Percentiles rank a stretch among this genome's conserved stretches.
Conservation (phyloP, 2,113 vertebrate genomes). For the Oreotrochilus melanogaster region DNA sequence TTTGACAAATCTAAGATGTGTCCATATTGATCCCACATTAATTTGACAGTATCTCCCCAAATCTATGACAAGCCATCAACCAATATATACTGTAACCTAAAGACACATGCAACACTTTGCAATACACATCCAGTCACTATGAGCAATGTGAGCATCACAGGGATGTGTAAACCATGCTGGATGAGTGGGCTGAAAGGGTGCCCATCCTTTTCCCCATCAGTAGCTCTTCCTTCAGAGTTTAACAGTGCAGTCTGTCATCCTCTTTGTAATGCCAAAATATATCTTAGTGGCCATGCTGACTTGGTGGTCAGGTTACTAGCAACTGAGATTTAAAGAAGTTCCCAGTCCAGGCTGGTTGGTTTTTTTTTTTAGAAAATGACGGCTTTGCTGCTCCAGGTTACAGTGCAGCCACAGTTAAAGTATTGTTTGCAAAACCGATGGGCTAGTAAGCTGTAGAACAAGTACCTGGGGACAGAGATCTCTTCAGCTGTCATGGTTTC, state of each 20-base stretch:
- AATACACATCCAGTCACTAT: rapidly evolving
- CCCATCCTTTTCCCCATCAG: not conserved
- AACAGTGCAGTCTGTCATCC: not conserved
- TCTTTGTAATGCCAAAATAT: not conserved
- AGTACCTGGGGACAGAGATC: not conserved
- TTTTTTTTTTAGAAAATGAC: not conserved
- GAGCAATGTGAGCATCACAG: no score
- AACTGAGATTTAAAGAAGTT: not conserved
- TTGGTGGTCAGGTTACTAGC: not conserved
- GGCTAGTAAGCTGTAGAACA: not conserved
- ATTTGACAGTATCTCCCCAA: not conserved
- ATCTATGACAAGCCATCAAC: not conserved
- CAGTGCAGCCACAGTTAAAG: not conserved
- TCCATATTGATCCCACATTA: not conserved
- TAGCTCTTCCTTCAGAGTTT: not conserved
- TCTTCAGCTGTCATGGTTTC: not conserved
- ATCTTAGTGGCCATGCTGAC: not conserved
- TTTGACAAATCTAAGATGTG: not conserved
- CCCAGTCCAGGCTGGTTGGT: not conserved
- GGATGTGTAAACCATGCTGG: rapidly evolving
- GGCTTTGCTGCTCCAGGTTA: not conserved
- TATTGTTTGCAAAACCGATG: not conserved
- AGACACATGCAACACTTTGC: not conserved
- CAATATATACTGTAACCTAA: not conserved
- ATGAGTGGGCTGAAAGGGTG: not conserved